Evolutionary conservation across 23 tunicate species (phyloP), one percentile per base, ranked within the genome.

Genomic region (Phallusia fumigata): DNA sequence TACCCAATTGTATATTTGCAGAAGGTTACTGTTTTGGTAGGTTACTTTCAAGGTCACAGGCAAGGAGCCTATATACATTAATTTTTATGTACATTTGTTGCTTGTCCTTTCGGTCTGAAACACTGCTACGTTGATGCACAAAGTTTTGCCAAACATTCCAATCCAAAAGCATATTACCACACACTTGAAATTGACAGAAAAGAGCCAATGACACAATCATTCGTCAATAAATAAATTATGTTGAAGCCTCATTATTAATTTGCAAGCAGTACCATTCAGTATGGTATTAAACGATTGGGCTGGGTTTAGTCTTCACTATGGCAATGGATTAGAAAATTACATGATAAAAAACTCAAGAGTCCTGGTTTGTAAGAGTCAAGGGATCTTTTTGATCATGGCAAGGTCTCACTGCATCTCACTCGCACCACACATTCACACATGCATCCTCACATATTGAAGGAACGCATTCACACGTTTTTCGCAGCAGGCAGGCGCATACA

Each of bases 381-480:
- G 16, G 69, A 13, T 40, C n/a, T n/a, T n/a, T 40, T 40, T 40
- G 47, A 40, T 58, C 69, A 24, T 24, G 69, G 69, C 69, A 58
- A 58, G 69, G 26, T 21, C 69, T 58, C 28, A 21, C 8, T 58
- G 26, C 28, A 24, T 58, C 28, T 58, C 69, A 58, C 69, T 58
- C 69, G 69, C 69, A 58, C 69, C 69, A 58, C 69, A 58, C 69
- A 58, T 58, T 58, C 69, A 58, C 69, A 58, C 69, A 58, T 22
- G 69, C 69, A 58, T 58, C 69, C 69, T 24, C 69, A 24, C 69
- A 58, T 58, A 58, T 22, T 58, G 69, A 16, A 58, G 69, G 69
- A 58, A 21, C 69, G 28, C 69, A 58, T 24, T 58, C 16, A 58
- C 69, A 58, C 69, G 28, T 58, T 58, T 58, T 58, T 40, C 47